Base-by-base conservation (phyloP, 2,888 invertebrate genomes). In the Drosophila stalkeri region DNA sequence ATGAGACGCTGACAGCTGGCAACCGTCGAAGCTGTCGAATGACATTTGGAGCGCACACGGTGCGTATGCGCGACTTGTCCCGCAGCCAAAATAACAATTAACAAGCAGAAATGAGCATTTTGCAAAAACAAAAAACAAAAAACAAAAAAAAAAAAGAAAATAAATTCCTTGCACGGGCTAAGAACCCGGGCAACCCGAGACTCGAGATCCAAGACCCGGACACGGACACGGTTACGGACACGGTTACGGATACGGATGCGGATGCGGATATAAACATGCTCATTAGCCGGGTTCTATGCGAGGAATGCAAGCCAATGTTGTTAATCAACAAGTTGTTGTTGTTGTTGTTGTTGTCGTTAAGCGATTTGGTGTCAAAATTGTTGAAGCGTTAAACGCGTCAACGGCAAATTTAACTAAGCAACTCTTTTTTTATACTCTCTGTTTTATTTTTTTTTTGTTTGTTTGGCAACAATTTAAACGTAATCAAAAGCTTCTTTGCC, bases 41-140 rank as follows among this genome's bases (percentile, higher is more conserved):
- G 79, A 60, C 69, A 72, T 71, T 76, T 46, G 37, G 27, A 60
- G 57, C 60, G 75, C 47, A 56, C 65, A 78, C 76, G 72, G 39
- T 18, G 76, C 78, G 78, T 78, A 75, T 78, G 27, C 71, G 77
- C 64, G 65, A 80, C 72, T 61, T 75, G 44, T 63, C 16, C 1
- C 27, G 56, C 46, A 64, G 51, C 54, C 52, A 64, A 78, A 71
- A 84, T 51, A 79, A 70, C 81, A 84, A 84, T 75, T 74, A 79
- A 82, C 66, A 69, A 62, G 49, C 59, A 57, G 57, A 56, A 67
- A 68, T 64, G 59, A 61, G 51, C 67, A 72, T 64, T 73, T 65
- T 43, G 68, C 71, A 70, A 66, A 27, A 41, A 41, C 56, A 67
- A 33, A 6, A 6, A 14, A 37, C 2, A 6, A 14, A 14, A 14